phyloP scores from a whole-genome alignment of 2,113 vertebrate species.

The Grallaria varia region DNA sequence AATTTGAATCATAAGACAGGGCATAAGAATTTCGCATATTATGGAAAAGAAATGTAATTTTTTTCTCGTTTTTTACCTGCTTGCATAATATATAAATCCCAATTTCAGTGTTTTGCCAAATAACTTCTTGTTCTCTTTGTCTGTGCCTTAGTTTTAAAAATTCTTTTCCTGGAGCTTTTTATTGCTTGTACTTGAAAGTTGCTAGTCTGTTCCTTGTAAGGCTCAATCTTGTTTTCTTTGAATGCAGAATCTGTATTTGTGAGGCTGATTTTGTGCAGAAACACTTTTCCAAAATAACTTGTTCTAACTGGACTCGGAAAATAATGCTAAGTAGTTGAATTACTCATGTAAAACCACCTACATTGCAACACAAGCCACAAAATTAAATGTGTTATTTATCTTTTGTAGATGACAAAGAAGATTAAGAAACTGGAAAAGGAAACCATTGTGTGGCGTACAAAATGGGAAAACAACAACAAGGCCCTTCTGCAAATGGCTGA shows the following conservation, averaged over 20 bases:
- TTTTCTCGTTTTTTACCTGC: not conserved
- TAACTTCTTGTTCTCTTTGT: not conserved
- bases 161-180: not conserved
- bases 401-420: constrained; percentile 96
- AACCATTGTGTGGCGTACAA: constrained; percentile 93
- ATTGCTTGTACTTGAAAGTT: not conserved
- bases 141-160: not conserved
- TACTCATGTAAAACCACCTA: not conserved
- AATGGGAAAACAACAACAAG: constrained; percentile 99
- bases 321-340: not conserved
- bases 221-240: not conserved
- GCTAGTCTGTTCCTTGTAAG: not conserved
- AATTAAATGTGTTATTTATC: not conserved
- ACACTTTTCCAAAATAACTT: not conserved
- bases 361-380: not conserved
- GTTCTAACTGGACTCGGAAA: not conserved
- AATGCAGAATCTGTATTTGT: not conserved
- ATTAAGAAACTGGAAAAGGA: constrained; percentile 99
- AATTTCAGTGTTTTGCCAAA: not conserved
- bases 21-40: not conserved
- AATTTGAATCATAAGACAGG: not conserved
- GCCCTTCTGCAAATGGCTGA: constrained; percentile 98
- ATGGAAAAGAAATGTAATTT: not conserved
- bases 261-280: not conserved
- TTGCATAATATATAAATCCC: not conserved